Conservation (phyloP, 1,140 invertebrate species). For the Andricus grossulariae region DNA sequence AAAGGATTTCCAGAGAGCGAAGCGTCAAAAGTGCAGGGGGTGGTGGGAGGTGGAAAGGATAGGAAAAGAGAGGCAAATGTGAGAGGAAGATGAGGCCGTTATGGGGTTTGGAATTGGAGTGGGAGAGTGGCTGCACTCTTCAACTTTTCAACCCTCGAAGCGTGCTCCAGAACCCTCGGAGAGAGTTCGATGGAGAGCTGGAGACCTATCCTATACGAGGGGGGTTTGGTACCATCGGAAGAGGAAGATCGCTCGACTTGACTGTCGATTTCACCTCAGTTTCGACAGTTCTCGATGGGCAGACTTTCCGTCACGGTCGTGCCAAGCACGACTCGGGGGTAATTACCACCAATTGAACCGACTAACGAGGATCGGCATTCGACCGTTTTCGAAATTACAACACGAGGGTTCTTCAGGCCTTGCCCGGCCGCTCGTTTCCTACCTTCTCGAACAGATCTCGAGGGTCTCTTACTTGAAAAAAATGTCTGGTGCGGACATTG, state of each 20-base stretch:
- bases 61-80: slow-evolving; percentile 23
- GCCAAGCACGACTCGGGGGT: slow-evolving; percentile 23
- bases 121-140: slow-evolving; percentile 46
- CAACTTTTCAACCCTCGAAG: slow-evolving; percentile 41
- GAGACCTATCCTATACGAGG: neutral
- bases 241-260: slow-evolving; percentile 21
- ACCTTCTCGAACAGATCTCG: neutral
- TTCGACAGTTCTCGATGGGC: slow-evolving; percentile 25
- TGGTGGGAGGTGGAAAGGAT: slow-evolving; percentile 37
- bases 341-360: slow-evolving; percentile 42
- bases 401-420: neutral
- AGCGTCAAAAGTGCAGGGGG: slow-evolving; percentile 61
- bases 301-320: neutral
- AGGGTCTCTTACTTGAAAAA: neutral
- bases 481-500: neutral
- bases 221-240: neutral
- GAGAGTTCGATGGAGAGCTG: slow-evolving; percentile 25
- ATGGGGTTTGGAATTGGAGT: slow-evolving; percentile 23
- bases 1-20: slow-evolving; percentile 64
- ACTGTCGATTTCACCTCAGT: slow-evolving; percentile 29
- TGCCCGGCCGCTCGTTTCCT: slow-evolving; percentile 16
- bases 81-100: slow-evolving; percentile 41
- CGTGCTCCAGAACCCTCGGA: slow-evolving; percentile 41
- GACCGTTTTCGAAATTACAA: slow-evolving; percentile 31
- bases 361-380: slow-evolving; percentile 41